A percentile compares a stretch with the other conserved stretches of the same genome.
phyloP scores from a whole-genome alignment of 92 coral and sea anemone genomes.

The Actinernus sp. region DNA sequence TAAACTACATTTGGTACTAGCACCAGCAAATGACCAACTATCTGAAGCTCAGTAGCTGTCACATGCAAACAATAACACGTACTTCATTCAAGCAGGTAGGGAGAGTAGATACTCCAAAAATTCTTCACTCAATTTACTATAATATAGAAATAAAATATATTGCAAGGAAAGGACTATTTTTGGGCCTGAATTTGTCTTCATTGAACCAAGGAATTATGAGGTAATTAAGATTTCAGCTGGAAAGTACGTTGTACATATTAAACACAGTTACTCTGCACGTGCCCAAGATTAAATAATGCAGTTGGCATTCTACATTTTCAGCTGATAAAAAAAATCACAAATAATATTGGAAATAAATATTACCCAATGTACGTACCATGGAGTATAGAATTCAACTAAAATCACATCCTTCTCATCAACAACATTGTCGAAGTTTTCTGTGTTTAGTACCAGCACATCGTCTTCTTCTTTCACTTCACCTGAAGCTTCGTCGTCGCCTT shows the following conservation, averaged over 20 bases:
- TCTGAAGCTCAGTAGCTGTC: too few species aligned
- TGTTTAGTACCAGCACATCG: constrained; percentile 85
- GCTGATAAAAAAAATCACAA: background rate
- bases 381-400: constrained; percentile 96
- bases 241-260: background rate
- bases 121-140: too few species aligned
- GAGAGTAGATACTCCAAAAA: too few species aligned
- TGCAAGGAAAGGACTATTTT: too few species aligned
- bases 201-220: too few species aligned
- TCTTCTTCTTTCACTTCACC: constrained; percentile 81
- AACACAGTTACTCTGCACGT: background rate
- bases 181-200: too few species aligned
- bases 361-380: constrained; percentile 74
- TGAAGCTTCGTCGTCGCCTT: constrained; percentile 22
- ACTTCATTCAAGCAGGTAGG: too few species aligned
- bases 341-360: background rate
- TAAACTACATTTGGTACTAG: too few species aligned
- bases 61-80: too few species aligned
- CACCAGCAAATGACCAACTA: too few species aligned
- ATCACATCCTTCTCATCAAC: constrained; percentile 79
- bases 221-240: too few species aligned
- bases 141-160: too few species aligned
- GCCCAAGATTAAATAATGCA: background rate
- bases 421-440: constrained; percentile 81
- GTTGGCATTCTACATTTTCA: background rate